phyloP scores from a whole-genome alignment of 2,113 vertebrate species.

The Macroglossus sobrinus region DNA sequence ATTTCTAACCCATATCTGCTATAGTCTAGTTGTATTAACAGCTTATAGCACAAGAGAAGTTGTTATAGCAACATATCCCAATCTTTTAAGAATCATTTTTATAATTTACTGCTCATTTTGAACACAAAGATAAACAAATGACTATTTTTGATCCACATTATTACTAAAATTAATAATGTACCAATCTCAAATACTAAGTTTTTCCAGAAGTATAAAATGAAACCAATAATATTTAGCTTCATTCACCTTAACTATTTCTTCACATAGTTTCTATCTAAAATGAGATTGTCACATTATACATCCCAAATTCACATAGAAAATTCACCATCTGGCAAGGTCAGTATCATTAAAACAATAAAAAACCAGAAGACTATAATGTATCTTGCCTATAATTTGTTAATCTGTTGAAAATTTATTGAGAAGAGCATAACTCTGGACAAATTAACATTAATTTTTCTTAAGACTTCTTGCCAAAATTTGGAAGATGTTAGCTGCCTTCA shows the following conservation, averaged over 20 bases:
- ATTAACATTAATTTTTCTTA: neutral
- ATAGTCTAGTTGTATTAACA: constrained; percentile 51
- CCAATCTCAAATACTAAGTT: neutral
- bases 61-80: constrained; percentile 73
- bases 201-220: neutral
- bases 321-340: neutral
- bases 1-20: constrained; percentile 60
- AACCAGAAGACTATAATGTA: neutral
- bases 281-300: neutral
- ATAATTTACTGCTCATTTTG: constrained; percentile 43
- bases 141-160: constrained; percentile 47
- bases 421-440: neutral
- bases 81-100: constrained; percentile 32
- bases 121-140: constrained; percentile 24
- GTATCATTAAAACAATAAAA: neutral
- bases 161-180: constrained; percentile 5
- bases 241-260: neutral
- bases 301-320: neutral
- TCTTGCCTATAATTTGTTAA: neutral
- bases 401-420: neutral
- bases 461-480: neutral
- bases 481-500: neutral
- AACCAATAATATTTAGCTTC: neutral
- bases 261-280: neutral
- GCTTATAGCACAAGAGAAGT: constrained; percentile 35